Conservation (phyloP, 2,113 vertebrate species). For the Blennius ocellaris region DNA sequence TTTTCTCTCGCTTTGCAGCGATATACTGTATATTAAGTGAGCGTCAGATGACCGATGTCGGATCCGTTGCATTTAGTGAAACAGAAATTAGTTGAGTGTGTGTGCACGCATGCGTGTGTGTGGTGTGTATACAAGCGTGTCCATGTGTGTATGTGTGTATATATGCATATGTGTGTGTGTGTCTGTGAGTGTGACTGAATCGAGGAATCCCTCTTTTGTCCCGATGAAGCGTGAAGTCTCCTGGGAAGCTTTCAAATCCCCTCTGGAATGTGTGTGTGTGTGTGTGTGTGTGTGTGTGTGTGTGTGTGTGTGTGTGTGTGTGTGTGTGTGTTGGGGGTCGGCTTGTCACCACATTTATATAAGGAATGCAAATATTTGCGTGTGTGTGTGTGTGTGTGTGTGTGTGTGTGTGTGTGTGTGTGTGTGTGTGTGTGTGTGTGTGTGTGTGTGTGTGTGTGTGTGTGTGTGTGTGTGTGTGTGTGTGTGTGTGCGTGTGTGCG, state of each 20-base stretch:
- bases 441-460: conserved; percentile 45
- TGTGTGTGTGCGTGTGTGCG: conserved; percentile 47
- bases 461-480: conserved; percentile 49
- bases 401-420: conserved; percentile 49
- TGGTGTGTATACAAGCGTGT: background rate
- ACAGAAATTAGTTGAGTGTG: too few relatives aligned
- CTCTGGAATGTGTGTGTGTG: conserved; percentile 76
- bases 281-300: conserved; percentile 18
- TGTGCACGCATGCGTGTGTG: too few relatives aligned
- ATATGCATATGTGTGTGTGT: conserved; percentile 2
- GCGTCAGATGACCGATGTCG: too few relatives aligned
- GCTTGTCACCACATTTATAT: conserved; percentile 61
- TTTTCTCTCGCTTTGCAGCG: background rate
- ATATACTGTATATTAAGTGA: background rate
- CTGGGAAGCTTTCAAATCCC: conserved; percentile 79
- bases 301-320: conserved; percentile 20
- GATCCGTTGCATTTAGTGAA: too few relatives aligned
- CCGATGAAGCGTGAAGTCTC: conserved; percentile 74
- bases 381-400: conserved; percentile 45
- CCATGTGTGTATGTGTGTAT: background rate
- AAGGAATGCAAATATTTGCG: conserved; percentile 75
- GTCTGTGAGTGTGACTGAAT: conserved; percentile 40
- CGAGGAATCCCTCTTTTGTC: conserved; percentile 73
- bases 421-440: conserved; percentile 50
- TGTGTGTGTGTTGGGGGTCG: conserved; percentile 27